Percentiles rank a stretch among this genome's conserved stretches.
Evolutionary conservation across 2,113 vertebrate species (phyloP).

Genomic region (Brachypodius melanocephalos): DNA sequence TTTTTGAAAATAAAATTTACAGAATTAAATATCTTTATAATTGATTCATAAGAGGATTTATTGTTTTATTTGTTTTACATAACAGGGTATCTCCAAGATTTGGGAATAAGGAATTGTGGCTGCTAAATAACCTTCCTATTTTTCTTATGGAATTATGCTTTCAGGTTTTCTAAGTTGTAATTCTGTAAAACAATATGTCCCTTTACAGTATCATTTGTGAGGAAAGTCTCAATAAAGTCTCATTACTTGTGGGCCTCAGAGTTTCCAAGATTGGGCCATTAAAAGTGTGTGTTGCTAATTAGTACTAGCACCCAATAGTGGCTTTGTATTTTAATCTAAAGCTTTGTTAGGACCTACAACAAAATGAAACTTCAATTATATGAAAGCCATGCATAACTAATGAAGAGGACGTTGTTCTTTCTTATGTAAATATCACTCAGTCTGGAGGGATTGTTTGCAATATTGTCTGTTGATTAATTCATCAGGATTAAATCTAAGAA

Average conservation of each 20-base stretch:
- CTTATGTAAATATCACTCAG: background rate
- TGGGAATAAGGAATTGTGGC: background rate
- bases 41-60: background rate
- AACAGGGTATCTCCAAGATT: background rate
- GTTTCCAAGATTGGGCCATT: background rate
- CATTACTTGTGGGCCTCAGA: background rate
- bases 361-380: background rate
- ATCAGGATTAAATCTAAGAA: background rate
- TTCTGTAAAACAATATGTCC: background rate
- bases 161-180: background rate
- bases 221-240: background rate
- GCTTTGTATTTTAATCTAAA: constrained; percentile 4
- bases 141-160: background rate
- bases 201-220: background rate
- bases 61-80: background rate
- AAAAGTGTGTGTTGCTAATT: background rate
- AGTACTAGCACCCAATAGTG: background rate
- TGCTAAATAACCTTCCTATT: background rate
- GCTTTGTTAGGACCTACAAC: background rate
- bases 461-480: constrained; percentile 19
- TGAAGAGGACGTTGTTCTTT: background rate
- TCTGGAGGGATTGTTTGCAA: background rate
- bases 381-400: background rate
- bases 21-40: background rate
- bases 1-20: background rate